phyloP scores from a whole-genome alignment of 2,797 vertebrate genomes.

The Tauraco hartlaubi region DNA sequence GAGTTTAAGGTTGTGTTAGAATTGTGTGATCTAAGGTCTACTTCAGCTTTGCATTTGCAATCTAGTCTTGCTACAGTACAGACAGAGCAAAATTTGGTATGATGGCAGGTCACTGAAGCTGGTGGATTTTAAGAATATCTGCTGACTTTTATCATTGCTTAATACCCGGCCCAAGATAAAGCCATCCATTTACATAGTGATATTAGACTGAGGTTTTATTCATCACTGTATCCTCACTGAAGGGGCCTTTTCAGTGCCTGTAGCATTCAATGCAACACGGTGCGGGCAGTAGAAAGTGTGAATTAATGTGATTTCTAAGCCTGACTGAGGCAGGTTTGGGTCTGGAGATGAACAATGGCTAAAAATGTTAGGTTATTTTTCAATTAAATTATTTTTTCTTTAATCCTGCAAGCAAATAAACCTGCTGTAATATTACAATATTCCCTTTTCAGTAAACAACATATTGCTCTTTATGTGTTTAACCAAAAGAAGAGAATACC shows the following conservation, averaged over 20 bases:
- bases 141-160: background rate
- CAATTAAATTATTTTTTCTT: background rate
- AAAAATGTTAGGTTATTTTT: background rate
- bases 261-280: background rate
- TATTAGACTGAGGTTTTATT: background rate
- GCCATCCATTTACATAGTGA: background rate
- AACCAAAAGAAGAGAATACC: background rate
- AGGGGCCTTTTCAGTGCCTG: background rate
- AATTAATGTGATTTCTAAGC: background rate
- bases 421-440: background rate
- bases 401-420: background rate
- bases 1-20: background rate
- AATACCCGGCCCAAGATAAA: background rate
- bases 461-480: background rate
- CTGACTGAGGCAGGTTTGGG: background rate
- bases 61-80: background rate
- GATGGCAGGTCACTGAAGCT: background rate
- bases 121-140: background rate
- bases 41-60: background rate
- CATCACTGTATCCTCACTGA: background rate
- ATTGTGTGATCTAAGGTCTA: background rate
- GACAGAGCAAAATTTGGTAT: background rate
- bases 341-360: background rate
- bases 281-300: background rate
- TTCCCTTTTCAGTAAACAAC: background rate